Evolutionary conservation across 2,888 invertebrate genomes (phyloP), one percentile per base, ranked within the genome.

Genomic region (Pinctada fucata): DNA sequence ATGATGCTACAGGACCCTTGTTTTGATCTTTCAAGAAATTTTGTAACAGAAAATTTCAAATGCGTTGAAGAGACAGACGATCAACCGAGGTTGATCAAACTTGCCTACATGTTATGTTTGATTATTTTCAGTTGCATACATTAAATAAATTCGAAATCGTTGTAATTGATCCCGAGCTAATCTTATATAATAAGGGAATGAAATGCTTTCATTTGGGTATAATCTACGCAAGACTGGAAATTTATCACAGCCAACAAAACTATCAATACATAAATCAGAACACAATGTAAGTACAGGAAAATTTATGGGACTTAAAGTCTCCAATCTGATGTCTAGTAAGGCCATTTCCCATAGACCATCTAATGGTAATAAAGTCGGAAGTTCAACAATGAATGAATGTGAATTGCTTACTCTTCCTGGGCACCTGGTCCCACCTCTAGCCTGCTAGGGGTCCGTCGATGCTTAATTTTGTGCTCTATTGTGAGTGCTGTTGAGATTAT

Each of bases 131-230:
- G n/a, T 64, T 64, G n/a, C 64, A 3, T 64, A n/a, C 8, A 64
- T 64, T 64, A 64, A 64, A 64, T 64, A 64, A 16, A 64, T 64
- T n/a, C 64, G 64, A 8, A 64, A 64, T 64, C 64, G n/a, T 64
- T 64, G 64, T 16, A 64, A 16, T 64, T 64, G 64, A 64, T 64
- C 64, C n/a, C 64, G 64, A 3, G 64, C n/a, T 31, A 64, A 16
- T n/a, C n/a, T n/a, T 16, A 64, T 64, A 64, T 64, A 64, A 31
- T 16, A 64, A 3, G 64, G 64, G 4, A 16, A 31, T 31, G n/a
- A 16, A 31, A 64, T 16, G n/a, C 31, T 31, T 3, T 64, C n/a
- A 64, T 64, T 64, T 31, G 31, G 4, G 31, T n/a, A 16, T 31
- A 64, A 64, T 64, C 64, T 64, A 31, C 64, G 64, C 64, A 64